These are phyloP conservation scores for Mobula birostris DNA, from an alignment of 2,113 vertebrate genomes.

Conservation along the genomic window DNA sequence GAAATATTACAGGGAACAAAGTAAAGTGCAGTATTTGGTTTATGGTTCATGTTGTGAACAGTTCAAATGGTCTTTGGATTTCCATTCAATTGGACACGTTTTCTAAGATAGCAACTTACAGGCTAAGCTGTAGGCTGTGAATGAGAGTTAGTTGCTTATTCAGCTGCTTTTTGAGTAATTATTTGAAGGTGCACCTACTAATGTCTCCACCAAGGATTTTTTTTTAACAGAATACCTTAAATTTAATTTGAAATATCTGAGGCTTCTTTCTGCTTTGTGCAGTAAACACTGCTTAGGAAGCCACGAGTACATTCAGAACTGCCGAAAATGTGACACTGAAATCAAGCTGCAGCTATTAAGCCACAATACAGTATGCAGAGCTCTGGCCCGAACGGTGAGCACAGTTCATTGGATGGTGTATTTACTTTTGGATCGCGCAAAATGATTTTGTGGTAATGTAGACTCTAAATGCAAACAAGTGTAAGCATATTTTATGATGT, in stretches of 20 bases:
- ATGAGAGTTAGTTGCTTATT: not conserved
- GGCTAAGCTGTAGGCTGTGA: not conserved
- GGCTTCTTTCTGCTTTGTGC: conserved; percentile 33
- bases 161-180: not conserved
- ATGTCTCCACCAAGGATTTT: not conserved
- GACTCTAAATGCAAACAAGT: conserved; percentile 22
- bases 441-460: not conserved
- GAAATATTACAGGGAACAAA: not conserved
- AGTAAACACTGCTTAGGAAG: conserved; percentile 92
- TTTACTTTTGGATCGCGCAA: not conserved
- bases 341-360: conserved; percentile 86
- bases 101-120: not conserved
- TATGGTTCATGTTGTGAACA: not conserved
- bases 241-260: not conserved
- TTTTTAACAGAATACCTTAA: not conserved
- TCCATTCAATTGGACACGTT: not conserved
- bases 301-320: conserved; percentile 96
- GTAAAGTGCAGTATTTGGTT: not conserved
- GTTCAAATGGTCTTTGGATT: not conserved
- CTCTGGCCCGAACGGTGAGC: conserved; percentile 82
- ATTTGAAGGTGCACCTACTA: conserved; percentile 30
- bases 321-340: conserved; percentile 91
- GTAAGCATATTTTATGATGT: conserved; percentile 40
- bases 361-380: conserved; percentile 64
- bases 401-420: conserved; percentile 21